These are phyloP conservation scores for Abrostola tripartita DNA, from an alignment of 2,888 invertebrate species.

Conservation along the genomic window DNA sequence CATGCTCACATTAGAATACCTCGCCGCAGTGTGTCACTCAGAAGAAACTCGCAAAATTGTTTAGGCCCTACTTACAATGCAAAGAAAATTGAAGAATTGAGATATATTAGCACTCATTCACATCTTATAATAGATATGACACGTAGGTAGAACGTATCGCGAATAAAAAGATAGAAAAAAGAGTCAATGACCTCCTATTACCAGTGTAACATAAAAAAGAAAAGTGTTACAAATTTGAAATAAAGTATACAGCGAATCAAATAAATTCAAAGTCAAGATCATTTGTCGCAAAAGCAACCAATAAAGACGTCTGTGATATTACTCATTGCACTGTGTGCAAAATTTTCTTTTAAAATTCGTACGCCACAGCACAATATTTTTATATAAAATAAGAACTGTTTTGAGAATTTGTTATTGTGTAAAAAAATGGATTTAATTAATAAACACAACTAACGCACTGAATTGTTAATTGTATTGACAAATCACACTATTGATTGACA, in stretches of 20 bases:
- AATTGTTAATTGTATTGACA: conserved; percentile 22
- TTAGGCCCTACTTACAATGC: too few relatives aligned
- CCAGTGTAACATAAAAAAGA: conserved; percentile 8
- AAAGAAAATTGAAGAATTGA: too few relatives aligned
- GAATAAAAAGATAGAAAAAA: conserved; percentile 2
- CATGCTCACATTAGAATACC: neutral
- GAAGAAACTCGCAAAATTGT: too few relatives aligned
- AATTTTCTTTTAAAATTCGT: neutral
- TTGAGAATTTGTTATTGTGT: too few relatives aligned
- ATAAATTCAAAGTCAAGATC: conserved; percentile 29
- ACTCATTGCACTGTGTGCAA: conserved; percentile 25
- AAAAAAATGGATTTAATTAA: too few relatives aligned
- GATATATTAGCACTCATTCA: too few relatives aligned
- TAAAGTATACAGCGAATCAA: conserved; percentile 16
- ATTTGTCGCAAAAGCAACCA: conserved; percentile 25
- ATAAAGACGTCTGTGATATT: conserved; percentile 20
- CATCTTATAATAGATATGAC: too few relatives aligned
- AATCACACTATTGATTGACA: conserved; percentile 21
- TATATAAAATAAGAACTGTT: too few relatives aligned
- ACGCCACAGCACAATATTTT: neutral
- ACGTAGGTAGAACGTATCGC: too few relatives aligned
- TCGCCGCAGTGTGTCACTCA: too few relatives aligned
- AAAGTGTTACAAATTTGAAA: conserved; percentile 20
- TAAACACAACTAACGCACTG: neutral
- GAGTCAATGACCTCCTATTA: conserved; percentile 19